These are phyloP conservation scores for Leptogaster cylindrica DNA, from an alignment of 2,888 invertebrate genomes.

Conservation along the genomic window DNA sequence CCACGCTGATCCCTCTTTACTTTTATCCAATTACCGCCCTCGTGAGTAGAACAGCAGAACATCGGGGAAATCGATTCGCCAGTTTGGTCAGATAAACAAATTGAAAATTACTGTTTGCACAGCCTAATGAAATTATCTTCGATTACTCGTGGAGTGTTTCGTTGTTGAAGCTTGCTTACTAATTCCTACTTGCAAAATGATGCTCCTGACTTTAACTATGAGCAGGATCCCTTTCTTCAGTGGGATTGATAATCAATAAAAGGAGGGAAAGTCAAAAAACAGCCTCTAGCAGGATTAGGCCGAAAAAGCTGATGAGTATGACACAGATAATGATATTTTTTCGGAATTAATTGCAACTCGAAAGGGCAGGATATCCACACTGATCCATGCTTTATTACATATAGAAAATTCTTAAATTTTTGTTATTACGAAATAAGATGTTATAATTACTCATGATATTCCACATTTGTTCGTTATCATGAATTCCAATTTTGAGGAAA, in stretches of 20 bases:
- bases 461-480: too few relatives aligned
- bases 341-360: too few relatives aligned
- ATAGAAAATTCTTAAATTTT: too few relatives aligned
- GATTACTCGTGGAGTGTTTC: background rate
- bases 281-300: too few relatives aligned
- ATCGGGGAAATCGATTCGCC: slow-evolving; percentile 26
- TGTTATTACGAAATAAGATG: too few relatives aligned
- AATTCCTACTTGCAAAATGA: slow-evolving; percentile 14
- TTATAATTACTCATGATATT: too few relatives aligned
- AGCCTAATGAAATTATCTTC: slow-evolving; percentile 46
- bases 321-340: too few relatives aligned
- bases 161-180: background rate
- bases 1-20: background rate
- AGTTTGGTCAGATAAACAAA: slow-evolving; percentile 41
- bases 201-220: background rate
- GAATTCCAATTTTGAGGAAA: too few relatives aligned
- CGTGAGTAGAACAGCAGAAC: background rate
- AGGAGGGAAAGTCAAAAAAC: slow-evolving; percentile 21
- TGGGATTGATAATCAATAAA: slow-evolving; percentile 21
- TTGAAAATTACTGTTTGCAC: slow-evolving; percentile 46
- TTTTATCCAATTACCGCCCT: slow-evolving; percentile 38
- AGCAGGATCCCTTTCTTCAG: background rate
- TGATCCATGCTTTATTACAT: too few relatives aligned
- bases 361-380: too few relatives aligned
- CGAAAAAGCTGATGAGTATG: too few relatives aligned